A percentile compares a stretch with the other conserved stretches of the same genome.
These are phyloP conservation scores for Apostichopus japonicus DNA, from an alignment of 35 echinoderm and acorn worm genomes.

Conservation along the genomic window DNA sequence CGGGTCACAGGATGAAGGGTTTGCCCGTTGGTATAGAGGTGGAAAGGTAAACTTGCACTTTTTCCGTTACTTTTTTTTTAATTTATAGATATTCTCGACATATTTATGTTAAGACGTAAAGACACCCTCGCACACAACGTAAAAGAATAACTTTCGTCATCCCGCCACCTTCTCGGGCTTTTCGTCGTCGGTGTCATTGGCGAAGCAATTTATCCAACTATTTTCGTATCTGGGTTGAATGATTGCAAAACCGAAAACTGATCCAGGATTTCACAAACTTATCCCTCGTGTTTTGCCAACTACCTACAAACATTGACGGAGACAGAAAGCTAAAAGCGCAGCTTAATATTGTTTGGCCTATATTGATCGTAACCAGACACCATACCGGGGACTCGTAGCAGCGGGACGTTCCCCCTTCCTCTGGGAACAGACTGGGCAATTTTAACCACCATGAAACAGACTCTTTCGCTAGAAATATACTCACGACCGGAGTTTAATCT, in stretches of 20 bases:
- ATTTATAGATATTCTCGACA: no score
- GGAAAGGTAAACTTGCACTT: no score
- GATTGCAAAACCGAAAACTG: conserved; percentile 40
- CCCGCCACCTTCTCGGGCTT: neutral
- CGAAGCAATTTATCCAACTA: conserved; percentile 44
- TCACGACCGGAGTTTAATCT: conserved; percentile 28
- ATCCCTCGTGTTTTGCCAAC: conserved; percentile 42
- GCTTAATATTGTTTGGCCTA: conserved; percentile 51
- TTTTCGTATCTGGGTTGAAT: conserved; percentile 55
- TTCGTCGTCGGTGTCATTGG: conserved; percentile 31
- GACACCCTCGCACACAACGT: no score
- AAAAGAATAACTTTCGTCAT: neutral
- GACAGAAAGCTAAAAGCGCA: conserved; percentile 1
- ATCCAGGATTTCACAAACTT: conserved; percentile 22
- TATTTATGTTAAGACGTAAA: no score
- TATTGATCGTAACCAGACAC: conserved; percentile 51
- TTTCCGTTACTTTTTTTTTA: no score
- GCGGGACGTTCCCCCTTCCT: conserved; percentile 33
- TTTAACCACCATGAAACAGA: neutral
- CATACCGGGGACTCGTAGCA: conserved; percentile 14
- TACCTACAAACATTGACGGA: conserved; percentile 10
- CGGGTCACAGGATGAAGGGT: no score
- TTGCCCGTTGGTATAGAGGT: no score
- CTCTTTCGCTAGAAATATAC: neutral
- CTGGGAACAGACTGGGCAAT: neutral